Evolutionary conservation across 2,888 invertebrate genomes (phyloP).

Genomic region (Theretra japonica): DNA sequence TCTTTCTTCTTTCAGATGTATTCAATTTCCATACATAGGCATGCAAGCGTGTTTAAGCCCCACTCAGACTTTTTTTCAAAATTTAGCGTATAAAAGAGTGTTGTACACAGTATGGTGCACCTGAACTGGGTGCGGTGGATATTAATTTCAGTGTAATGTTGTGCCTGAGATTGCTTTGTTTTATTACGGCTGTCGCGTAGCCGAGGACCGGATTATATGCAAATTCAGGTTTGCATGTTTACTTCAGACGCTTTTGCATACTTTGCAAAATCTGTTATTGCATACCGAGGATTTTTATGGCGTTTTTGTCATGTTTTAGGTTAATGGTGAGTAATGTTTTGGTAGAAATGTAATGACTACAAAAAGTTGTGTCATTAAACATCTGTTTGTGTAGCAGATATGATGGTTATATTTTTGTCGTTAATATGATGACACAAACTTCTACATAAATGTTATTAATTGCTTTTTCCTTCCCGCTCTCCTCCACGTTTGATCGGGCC

Average conservation of each 20-base stretch:
- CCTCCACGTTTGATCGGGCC: too few relatives aligned
- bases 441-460: too few relatives aligned
- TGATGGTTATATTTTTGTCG: too few relatives aligned
- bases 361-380: too few relatives aligned
- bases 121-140: background rate
- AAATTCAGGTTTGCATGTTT: slow-evolving; percentile 23
- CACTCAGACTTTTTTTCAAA: background rate
- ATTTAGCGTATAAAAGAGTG: background rate
- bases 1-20: too few relatives aligned
- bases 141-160: slow-evolving; percentile 21
- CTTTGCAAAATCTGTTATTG: slow-evolving; percentile 14
- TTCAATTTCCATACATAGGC: background rate
- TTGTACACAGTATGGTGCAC: background rate
- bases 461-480: too few relatives aligned
- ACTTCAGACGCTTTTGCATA: slow-evolving; percentile 13
- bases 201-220: slow-evolving; percentile 16
- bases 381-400: too few relatives aligned
- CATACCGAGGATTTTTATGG: background rate
- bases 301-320: background rate
- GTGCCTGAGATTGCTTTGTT: slow-evolving; percentile 19
- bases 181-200: background rate
- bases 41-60: background rate
- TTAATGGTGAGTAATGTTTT: background rate
- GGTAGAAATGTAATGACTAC: too few relatives aligned
- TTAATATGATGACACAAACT: too few relatives aligned